Percentiles rank a stretch among this genome's conserved stretches.
Evolutionary conservation across 2,888 invertebrate genomes (phyloP).

Genomic region (Ophonus ardosiacus): DNA sequence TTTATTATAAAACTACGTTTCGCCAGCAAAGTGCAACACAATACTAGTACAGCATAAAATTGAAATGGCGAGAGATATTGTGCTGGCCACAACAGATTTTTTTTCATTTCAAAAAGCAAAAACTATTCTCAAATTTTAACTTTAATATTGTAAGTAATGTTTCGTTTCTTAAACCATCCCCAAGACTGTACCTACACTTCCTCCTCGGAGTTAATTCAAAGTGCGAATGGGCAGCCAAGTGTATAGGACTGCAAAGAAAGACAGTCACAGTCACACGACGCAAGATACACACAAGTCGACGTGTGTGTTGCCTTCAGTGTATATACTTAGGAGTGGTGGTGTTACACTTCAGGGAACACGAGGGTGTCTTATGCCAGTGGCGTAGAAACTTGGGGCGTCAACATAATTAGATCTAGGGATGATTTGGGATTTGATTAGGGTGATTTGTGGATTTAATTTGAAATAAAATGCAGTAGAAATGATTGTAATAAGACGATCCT

Average conservation of each 20-base stretch:
- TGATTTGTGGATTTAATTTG: too few species aligned
- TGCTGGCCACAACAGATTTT: too few species aligned
- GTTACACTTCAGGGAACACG: conserved; percentile 26
- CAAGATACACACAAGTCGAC: not conserved
- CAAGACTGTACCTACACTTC: not conserved
- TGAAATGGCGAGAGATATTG: too few species aligned
- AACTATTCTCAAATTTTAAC: too few species aligned
- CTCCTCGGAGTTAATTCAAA: not conserved
- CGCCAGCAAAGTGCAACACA: too few species aligned
- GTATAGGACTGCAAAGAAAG: not conserved
- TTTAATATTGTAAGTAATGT: too few species aligned
- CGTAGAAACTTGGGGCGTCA: not conserved
- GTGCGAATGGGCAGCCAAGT: conserved; percentile 16
- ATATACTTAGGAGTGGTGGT: conserved; percentile 1
- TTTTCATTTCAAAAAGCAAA: too few species aligned
- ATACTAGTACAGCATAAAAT: too few species aligned
- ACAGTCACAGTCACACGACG: not conserved
- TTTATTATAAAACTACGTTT: too few species aligned
- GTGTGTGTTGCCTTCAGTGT: not conserved
- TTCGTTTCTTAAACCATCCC: not conserved
- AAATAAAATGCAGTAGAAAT: too few species aligned
- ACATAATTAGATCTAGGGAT: not conserved
- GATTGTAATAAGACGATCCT: too few species aligned
- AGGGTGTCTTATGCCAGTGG: conserved; percentile 16
- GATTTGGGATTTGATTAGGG: not conserved